Base-by-base conservation (phyloP, 2,888 invertebrate species). In the Perdita meconis region DNA sequence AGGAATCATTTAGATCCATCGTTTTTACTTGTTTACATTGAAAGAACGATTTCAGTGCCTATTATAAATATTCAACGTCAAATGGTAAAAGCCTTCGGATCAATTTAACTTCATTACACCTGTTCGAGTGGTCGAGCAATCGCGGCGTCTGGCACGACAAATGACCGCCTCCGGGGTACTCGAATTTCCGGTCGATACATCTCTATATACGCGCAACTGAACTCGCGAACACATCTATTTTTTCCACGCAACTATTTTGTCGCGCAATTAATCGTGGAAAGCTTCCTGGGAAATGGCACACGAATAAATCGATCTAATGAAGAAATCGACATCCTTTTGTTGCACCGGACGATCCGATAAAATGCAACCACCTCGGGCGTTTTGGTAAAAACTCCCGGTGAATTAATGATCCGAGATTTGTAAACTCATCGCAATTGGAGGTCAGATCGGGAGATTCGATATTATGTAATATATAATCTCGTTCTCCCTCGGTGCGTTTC, bases 171-270 rank as follows among this genome's bases (percentile, higher is more conserved):
- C 19, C 42, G 16, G 56, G 30, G 51, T 63, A 66, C 64, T 78
- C 73, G 66, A 56, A 57, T 78, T 78, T 73, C 80, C 73, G 78
- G 69, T 73, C 59, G 66, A 73, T 70, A 57, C 67, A 55, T 67
- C 53, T 67, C 50, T 22, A n/a, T n/a, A n/a, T n/a, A 59, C 51
- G 47, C 10, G 38, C 36, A 64, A 44, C 38, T 68, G 53, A 60
- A 68, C 56, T 40, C 44, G 60, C 42, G 56, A 44, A n/a, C n/a
- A n/a, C n/a, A n/a, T n/a, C n/a, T n/a, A 50, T 55, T 38, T 26
- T 50, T 22, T n/a, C n/a, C n/a, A n/a, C n/a, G n/a, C n/a, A n/a
- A n/a, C n/a, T 5, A 13, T 1, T 10, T 6, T 8, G 44, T n/a
- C 19, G 19, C 13, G 26, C 34, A 42, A 36, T 68, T 24, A 63